phyloP scores from a whole-genome alignment of 1,140 invertebrate genomes.

The Tetragnatha versicolor region DNA sequence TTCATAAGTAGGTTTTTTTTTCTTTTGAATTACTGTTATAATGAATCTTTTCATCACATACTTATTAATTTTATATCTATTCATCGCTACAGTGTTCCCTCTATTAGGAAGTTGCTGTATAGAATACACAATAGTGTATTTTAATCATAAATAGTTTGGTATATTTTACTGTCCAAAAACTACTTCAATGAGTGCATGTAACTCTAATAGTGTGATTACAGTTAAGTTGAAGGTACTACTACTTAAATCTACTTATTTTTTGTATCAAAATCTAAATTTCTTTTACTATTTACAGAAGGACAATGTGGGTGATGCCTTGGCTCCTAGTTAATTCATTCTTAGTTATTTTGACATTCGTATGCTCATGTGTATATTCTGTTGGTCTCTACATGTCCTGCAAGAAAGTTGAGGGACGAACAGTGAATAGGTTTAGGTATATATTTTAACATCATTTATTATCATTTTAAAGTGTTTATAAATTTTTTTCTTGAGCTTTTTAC shows the following conservation, averaged over 20 bases:
- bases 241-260: no score
- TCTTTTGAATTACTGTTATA: no score
- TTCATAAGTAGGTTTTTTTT: no score
- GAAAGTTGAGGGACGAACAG: neutral
- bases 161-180: no score
- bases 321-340: constrained; percentile 30
- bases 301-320: constrained; percentile 50
- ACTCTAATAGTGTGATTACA: neutral
- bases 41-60: no score
- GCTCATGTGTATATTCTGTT: constrained; percentile 30
- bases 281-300: constrained; percentile 7
- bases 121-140: no score
- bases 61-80: no score
- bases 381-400: constrained; percentile 22
- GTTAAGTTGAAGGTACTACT: neutral
- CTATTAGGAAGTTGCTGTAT: no score
- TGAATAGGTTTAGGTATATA: neutral
- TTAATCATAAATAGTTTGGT: no score
- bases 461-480: neutral
- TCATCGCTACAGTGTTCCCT: no score
- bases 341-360: constrained; percentile 3
- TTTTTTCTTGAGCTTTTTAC: neutral
- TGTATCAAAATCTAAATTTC: no score
- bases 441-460: neutral
- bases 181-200: neutral